Evolutionary conservation across 2,797 vertebrate species (phyloP).

Genomic region (Molossus molossus): DNA sequence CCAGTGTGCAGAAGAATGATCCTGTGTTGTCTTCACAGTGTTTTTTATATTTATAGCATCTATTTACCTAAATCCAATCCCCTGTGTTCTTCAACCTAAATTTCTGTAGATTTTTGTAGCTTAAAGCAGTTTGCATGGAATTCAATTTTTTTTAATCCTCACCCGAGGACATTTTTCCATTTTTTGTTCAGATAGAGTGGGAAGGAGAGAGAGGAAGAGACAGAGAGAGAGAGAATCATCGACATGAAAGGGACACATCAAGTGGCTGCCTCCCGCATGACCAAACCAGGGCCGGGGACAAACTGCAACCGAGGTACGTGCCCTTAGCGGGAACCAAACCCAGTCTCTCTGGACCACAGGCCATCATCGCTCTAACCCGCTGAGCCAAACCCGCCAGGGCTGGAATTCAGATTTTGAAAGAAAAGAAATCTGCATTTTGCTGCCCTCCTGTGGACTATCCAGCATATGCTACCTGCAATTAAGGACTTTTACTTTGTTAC

Average conservation of each 20-base stretch:
- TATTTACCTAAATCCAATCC: neutral
- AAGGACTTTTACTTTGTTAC: neutral
- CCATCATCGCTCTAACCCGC: too few species aligned
- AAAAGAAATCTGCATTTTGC: constrained; percentile 69
- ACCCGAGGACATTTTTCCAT: too few species aligned
- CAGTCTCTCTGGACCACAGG: too few species aligned
- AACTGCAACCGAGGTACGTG: too few species aligned
- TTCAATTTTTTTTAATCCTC: neutral
- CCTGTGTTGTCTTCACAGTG: neutral
- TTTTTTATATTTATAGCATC: neutral
- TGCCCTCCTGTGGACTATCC: constrained; percentile 85
- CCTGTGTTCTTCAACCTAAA: constrained; percentile 27
- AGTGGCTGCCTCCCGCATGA: too few species aligned
- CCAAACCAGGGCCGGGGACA: too few species aligned
- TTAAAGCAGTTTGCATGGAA: constrained; percentile 45
- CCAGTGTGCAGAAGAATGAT: neutral
- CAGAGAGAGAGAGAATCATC: too few species aligned
- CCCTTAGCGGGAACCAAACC: too few species aligned
- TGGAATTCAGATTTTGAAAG: constrained; percentile 56
- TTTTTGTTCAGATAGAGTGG: too few species aligned
- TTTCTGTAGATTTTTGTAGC: constrained; percentile 60
- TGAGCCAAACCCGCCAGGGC: too few species aligned
- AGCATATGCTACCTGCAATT: neutral
- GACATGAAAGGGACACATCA: too few species aligned
- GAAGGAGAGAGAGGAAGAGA: too few species aligned